Conservation (phyloP, 2,113 vertebrate species). For the Actinemys pallida region DNA sequence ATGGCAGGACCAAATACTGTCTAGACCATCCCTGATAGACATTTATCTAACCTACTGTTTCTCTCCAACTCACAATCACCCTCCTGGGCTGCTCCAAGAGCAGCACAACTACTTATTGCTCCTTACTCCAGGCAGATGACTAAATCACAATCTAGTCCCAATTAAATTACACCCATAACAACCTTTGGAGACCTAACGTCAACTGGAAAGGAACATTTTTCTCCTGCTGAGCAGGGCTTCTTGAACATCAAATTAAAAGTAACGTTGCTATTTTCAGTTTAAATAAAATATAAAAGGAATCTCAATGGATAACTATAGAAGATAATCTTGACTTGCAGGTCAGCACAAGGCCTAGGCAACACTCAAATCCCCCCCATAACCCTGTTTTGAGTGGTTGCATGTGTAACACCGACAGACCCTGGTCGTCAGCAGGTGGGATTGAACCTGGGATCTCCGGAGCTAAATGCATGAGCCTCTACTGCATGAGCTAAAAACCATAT, state of each 20-base stretch:
- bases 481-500: too few relatives aligned
- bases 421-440: too few relatives aligned
- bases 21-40: too few relatives aligned
- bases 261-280: fast-evolving
- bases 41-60: neutral
- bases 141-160: neutral
- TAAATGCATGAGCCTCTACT: too few relatives aligned
- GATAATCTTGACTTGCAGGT: neutral
- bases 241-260: neutral
- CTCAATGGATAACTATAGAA: neutral
- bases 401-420: neutral
- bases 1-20: too few relatives aligned
- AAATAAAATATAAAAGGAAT: neutral
- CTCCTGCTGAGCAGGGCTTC: fast-evolving
- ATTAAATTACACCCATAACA: neutral
- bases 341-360: neutral
- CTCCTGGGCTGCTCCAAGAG: neutral
- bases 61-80: neutral
- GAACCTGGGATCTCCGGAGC: too few relatives aligned
- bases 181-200: neutral
- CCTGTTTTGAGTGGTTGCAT: fast-evolving
- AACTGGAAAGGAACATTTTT: fast-evolving
- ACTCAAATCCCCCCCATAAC: fast-evolving
- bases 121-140: neutral
- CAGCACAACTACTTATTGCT: neutral